phyloP scores from a whole-genome alignment of 1,140 invertebrate species.

The Lasioglossum albipes region DNA sequence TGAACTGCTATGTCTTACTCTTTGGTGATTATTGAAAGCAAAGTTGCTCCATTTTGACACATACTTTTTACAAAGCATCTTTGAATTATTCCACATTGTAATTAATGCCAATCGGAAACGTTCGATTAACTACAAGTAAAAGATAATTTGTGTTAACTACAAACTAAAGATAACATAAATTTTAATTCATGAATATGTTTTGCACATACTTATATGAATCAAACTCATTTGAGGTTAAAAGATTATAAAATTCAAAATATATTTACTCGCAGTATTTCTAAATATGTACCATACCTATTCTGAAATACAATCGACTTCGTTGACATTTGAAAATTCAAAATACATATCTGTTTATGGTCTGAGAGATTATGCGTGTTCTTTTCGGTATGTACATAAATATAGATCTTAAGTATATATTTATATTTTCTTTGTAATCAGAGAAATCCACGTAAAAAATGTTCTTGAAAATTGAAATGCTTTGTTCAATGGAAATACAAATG shows the following conservation, averaged over 20 bases:
- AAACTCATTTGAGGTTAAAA: constrained; percentile 11
- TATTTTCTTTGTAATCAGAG: too few relatives aligned
- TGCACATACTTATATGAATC: background rate
- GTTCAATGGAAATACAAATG: background rate
- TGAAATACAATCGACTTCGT: background rate
- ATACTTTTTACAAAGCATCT: constrained; percentile 49
- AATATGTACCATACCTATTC: background rate
- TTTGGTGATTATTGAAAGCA: constrained; percentile 29
- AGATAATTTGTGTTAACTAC: too few relatives aligned
- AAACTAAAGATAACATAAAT: background rate
- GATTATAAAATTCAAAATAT: background rate
- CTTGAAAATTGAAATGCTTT: background rate
- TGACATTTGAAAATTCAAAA: background rate
- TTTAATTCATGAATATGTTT: background rate
- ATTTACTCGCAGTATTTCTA: background rate
- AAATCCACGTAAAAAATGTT: background rate
- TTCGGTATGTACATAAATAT: background rate
- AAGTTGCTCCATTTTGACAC: constrained; percentile 6
- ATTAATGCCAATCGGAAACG: constrained; percentile 6
- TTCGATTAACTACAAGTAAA: background rate
- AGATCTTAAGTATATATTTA: too few relatives aligned
- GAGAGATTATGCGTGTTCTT: background rate
- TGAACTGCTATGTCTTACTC: constrained; percentile 10
- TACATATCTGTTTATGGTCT: background rate
- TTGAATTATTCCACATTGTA: constrained; percentile 59